Evolutionary conservation across 2,888 invertebrate species (phyloP).

Genomic region (Eupithecia tripunctaria): DNA sequence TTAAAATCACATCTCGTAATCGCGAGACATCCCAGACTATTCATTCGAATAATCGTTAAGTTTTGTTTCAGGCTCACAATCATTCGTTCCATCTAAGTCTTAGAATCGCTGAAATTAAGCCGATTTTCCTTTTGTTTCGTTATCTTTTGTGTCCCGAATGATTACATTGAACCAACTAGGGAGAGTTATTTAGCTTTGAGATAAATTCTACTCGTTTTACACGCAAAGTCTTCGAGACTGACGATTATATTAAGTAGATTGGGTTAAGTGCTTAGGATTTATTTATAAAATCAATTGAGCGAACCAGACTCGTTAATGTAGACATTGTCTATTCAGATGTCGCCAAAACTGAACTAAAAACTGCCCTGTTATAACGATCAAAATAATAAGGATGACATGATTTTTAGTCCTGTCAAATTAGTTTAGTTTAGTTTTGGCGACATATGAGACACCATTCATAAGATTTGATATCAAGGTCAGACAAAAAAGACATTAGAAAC

Average conservation of each 20-base stretch:
- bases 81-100: slow-evolving; percentile 45
- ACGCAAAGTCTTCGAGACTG: slow-evolving; percentile 19
- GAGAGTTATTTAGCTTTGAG: slow-evolving; percentile 29
- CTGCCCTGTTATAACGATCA: too few species aligned
- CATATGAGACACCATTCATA: too few species aligned
- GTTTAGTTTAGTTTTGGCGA: too few species aligned
- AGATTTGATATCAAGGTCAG: neutral
- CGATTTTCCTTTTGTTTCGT: slow-evolving; percentile 54
- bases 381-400: too few species aligned
- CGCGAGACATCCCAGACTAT: slow-evolving; percentile 50
- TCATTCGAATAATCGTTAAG: slow-evolving; percentile 37
- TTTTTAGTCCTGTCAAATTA: too few species aligned
- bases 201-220: slow-evolving; percentile 28
- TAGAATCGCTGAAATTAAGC: slow-evolving; percentile 56
- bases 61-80: slow-evolving; percentile 6
- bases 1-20: slow-evolving; percentile 46
- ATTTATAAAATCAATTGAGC: neutral
- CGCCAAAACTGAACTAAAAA: too few species aligned
- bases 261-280: neutral
- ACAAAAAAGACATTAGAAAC: neutral
- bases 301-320: neutral
- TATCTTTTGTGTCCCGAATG: slow-evolving; percentile 53
- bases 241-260: neutral
- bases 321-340: too few species aligned
- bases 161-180: slow-evolving; percentile 38